Evolutionary conservation across 2,797 vertebrate genomes (phyloP), one percentile per base, ranked within the genome.

Genomic region (Acestrorhynchus altus): DNA sequence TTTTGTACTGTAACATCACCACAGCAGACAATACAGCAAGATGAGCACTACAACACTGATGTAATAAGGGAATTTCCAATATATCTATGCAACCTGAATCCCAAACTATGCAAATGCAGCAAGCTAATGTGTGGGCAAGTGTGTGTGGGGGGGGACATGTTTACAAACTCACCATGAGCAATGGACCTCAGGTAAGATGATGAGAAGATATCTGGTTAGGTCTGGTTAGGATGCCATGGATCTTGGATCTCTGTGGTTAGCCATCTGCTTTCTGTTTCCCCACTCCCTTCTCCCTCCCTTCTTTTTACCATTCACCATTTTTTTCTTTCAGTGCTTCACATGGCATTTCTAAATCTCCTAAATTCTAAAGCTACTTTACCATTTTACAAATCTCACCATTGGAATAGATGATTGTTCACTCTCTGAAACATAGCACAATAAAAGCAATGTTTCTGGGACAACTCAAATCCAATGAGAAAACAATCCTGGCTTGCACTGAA

Each of bases 251-350:
- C 65, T 78, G 67, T 16, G 54, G 20, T 52, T 68, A 68, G 68
- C 83, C 87, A 90, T 90, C 87, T 91, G 86, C 59, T 87, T 87
- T 77, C 60, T 76, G 66, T 79, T 78, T 78, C 65, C 75, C 72
- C 74, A 42, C 46, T 65, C 40, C 24, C 8, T 68, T 81, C 11
- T 47, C 60, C 16, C 39, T 76, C 56, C 64, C 54, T 46, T 59
- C 59, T 42, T 7, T 54, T 73, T 71, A 47, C 39, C 47, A 26
- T 76, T 56, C 74, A 9, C 20, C 66, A 72, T 31, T 46, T 65
- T 20, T 79, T 64, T 42, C 59, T 59, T 15, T 60, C 1, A 26
- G 63, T 57, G 71, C 22, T 75, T 22, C 15, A 35, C 31, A 31
- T 24, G 42, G 22, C 46, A 49, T 6, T 15, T 18, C 22, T 35